These are phyloP conservation scores for Limulus polyphemus DNA, from an alignment of 2,888 invertebrate genomes.

Conservation along the genomic window DNA sequence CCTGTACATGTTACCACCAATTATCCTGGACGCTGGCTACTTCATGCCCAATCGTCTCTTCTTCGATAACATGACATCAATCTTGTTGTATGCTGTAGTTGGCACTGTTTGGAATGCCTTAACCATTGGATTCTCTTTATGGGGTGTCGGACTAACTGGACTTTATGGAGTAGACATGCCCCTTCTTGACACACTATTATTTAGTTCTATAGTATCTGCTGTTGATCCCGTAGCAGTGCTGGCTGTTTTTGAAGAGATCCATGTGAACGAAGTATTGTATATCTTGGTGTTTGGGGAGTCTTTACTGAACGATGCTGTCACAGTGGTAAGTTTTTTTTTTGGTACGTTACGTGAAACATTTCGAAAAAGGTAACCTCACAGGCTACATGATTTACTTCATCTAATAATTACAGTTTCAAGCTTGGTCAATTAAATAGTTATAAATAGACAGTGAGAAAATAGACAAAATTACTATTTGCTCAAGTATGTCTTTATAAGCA, in stretches of 20 bases:
- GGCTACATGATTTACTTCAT: no score
- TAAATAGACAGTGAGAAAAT: no score
- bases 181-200: constrained; percentile 70
- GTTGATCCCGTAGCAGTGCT: constrained; percentile 95
- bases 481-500: no score
- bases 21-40: constrained; percentile 97
- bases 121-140: constrained; percentile 53
- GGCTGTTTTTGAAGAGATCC: constrained; percentile 95
- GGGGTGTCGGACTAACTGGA: constrained; percentile 68
- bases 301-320: constrained; percentile 92
- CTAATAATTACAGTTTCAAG: no score
- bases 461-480: no score
- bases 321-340: constrained; percentile 50
- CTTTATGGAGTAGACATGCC: constrained; percentile 54
- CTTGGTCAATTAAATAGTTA: no score
- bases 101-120: constrained; percentile 92
- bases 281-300: constrained; percentile 98
- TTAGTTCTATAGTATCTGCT: constrained; percentile 84
- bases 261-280: constrained; percentile 93
- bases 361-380: no score
- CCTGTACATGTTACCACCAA: constrained; percentile 93
- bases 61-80: constrained; percentile 94
- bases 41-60: constrained; percentile 94
- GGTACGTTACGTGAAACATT: no score
- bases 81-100: constrained; percentile 74